A percentile compares a stretch with the other conserved stretches of the same genome.
Conservation (phyloP, 1,140 invertebrate genomes). For the Drosophila ambigua region DNA sequence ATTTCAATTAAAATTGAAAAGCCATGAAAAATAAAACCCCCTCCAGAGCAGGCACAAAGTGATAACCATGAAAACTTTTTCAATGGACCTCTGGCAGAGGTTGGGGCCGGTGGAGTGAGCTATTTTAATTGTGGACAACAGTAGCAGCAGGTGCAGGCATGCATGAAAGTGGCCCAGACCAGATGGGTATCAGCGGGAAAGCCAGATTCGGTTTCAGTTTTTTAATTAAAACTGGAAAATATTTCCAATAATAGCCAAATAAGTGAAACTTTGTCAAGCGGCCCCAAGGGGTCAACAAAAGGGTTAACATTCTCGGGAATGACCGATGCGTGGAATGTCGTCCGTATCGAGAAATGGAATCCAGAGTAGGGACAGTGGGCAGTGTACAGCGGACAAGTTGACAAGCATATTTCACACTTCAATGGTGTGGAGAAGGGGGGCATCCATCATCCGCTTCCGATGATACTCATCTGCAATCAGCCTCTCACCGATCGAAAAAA, state of each 20-base stretch:
- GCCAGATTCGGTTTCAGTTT: constrained; percentile 29
- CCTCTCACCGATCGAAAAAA: constrained; percentile 39
- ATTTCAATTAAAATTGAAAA: constrained; percentile 82
- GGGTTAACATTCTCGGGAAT: constrained; percentile 20
- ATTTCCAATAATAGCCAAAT: constrained; percentile 65
- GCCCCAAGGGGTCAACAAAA: constrained; percentile 1
- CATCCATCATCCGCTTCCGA: constrained; percentile 41
- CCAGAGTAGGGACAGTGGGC: not conserved
- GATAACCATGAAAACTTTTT: constrained; percentile 48
- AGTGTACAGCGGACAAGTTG: constrained; percentile 14
- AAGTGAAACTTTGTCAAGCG: constrained; percentile 50
- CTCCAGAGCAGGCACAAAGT: constrained; percentile 18
- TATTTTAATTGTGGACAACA: constrained; percentile 61
- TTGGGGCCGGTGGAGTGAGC: not conserved
- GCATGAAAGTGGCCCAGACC: constrained; percentile 65
- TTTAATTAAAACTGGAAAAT: constrained; percentile 69
- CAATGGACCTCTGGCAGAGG: not conserved
- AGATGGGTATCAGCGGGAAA: constrained; percentile 5
- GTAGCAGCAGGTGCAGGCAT: constrained; percentile 62
- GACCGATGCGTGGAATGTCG: constrained; percentile 6
- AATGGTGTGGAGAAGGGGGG: constrained; percentile 6
- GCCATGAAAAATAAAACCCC: constrained; percentile 69
- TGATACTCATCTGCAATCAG: constrained; percentile 62
- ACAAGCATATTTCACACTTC: constrained; percentile 70
- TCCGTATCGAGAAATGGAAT: not conserved